Evolutionary conservation across 2,888 invertebrate species (phyloP).

Genomic region (Tetheella fluctuosa): DNA sequence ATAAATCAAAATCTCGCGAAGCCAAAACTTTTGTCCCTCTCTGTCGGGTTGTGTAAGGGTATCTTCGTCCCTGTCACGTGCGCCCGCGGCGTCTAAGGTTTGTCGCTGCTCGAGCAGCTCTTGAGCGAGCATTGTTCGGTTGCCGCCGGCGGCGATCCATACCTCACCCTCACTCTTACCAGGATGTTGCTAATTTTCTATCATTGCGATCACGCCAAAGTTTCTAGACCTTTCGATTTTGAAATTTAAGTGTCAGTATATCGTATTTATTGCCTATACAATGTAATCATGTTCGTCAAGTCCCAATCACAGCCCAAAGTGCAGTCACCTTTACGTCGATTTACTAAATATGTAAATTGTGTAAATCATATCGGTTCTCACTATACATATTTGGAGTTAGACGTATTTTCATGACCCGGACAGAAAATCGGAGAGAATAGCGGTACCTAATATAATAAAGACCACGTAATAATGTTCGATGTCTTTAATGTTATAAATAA

Average conservation of each 20-base stretch:
- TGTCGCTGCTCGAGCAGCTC: slow-evolving; percentile 64
- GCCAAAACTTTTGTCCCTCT: slow-evolving; percentile 54
- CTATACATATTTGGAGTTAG: background rate
- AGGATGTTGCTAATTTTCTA: slow-evolving; percentile 83
- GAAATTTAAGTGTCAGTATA: slow-evolving; percentile 79
- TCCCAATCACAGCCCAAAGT: slow-evolving; percentile 62
- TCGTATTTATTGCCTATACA: slow-evolving; percentile 71
- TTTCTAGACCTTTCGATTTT: slow-evolving; percentile 77
- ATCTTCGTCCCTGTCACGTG: slow-evolving; percentile 51
- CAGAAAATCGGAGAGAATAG: background rate
- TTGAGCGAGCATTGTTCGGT: slow-evolving; percentile 65
- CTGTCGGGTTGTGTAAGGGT: slow-evolving; percentile 37
- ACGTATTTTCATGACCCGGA: background rate
- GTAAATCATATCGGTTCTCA: background rate
- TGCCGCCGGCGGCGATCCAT: slow-evolving; percentile 73
- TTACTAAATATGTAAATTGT: background rate
- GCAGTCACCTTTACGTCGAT: slow-evolving; percentile 33
- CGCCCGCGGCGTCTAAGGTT: slow-evolving; percentile 56
- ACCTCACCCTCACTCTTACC: slow-evolving; percentile 78
- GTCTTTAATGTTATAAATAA: background rate
- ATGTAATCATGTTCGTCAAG: slow-evolving; percentile 53
- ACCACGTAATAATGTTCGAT: background rate
- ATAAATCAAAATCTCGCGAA: slow-evolving; percentile 79
- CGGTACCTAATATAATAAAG: background rate
- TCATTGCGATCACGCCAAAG: slow-evolving; percentile 76